Evolutionary conservation across 1,140 invertebrate genomes (phyloP).

Genomic region (Theocolax elegans): DNA sequence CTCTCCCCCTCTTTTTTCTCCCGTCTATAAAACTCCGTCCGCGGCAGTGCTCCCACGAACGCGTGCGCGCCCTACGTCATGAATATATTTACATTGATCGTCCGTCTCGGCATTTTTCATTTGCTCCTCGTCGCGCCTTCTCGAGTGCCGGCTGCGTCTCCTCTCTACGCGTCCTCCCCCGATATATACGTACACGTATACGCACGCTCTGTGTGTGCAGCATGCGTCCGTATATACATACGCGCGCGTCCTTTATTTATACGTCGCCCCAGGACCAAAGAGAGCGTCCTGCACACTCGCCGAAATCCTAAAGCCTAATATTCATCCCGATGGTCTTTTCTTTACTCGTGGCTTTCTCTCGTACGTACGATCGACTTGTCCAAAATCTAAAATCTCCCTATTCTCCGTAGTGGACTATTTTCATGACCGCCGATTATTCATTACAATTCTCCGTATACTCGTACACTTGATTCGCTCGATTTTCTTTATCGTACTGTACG

Average conservation of each 20-base stretch:
- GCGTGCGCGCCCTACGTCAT: constrained; percentile 61
- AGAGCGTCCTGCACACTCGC: constrained; percentile 26
- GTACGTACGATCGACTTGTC: too few species aligned
- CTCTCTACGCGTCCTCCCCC: neutral
- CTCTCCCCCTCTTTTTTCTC: constrained; percentile 11
- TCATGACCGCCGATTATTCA: too few species aligned
- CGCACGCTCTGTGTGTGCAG: too few species aligned
- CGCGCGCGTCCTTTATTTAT: constrained; percentile 49
- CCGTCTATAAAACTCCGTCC: constrained; percentile 44
- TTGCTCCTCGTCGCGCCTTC: constrained; percentile 46
- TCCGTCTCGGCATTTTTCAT: constrained; percentile 67
- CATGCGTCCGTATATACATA: neutral
- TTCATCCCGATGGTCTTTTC: neutral
- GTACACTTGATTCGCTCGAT: too few species aligned
- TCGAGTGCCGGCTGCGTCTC: constrained; percentile 14
- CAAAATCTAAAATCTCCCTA: too few species aligned
- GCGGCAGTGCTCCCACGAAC: constrained; percentile 27
- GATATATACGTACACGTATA: too few species aligned
- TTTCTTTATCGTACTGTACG: too few species aligned
- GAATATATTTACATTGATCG: constrained; percentile 70
- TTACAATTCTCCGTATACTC: too few species aligned
- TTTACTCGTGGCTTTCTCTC: neutral
- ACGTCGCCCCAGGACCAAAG: constrained; percentile 49
- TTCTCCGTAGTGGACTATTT: too few species aligned
- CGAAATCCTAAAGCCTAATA: constrained; percentile 41